phyloP scores from a whole-genome alignment of 1,140 invertebrate genomes.

The Camponotus vicinus region DNA sequence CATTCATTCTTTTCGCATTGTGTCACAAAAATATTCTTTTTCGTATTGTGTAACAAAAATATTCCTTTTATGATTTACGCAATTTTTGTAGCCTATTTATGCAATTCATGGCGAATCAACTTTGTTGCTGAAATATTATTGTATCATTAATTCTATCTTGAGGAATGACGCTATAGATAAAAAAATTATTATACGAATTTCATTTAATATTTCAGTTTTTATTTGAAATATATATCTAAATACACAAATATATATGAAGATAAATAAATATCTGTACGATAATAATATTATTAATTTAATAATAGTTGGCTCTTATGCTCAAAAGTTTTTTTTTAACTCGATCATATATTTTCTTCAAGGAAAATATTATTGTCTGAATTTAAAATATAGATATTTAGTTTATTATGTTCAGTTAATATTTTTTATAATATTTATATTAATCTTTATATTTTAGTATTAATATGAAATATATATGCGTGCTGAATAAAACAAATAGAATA shows the following conservation, averaged over 20 bases:
- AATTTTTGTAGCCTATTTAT: not conserved
- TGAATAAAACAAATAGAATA: slow-evolving; percentile 13
- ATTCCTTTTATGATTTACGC: not conserved
- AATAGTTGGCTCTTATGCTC: not conserved
- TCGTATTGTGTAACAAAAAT: not conserved
- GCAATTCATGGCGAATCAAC: not conserved
- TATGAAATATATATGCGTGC: not conserved
- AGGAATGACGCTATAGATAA: not conserved
- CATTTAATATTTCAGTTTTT: not conserved
- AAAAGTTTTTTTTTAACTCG: not conserved
- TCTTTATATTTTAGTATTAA: not conserved
- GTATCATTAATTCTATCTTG: not conserved
- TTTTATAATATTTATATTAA: too few species aligned
- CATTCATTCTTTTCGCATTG: not conserved
- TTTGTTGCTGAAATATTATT: not conserved
- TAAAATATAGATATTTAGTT: not conserved
- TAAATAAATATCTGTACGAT: not conserved
- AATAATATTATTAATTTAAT: not conserved
- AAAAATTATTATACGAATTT: not conserved
- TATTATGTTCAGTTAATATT: not conserved
- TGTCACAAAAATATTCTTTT: not conserved
- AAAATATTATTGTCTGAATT: not conserved
- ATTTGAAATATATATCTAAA: not conserved
- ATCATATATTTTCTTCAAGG: not conserved
- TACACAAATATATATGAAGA: not conserved